Percentiles rank a stretch among this genome's conserved stretches.
Evolutionary conservation across 2,888 invertebrate genomes (phyloP).

Genomic region (Cheilosia vulpina): DNA sequence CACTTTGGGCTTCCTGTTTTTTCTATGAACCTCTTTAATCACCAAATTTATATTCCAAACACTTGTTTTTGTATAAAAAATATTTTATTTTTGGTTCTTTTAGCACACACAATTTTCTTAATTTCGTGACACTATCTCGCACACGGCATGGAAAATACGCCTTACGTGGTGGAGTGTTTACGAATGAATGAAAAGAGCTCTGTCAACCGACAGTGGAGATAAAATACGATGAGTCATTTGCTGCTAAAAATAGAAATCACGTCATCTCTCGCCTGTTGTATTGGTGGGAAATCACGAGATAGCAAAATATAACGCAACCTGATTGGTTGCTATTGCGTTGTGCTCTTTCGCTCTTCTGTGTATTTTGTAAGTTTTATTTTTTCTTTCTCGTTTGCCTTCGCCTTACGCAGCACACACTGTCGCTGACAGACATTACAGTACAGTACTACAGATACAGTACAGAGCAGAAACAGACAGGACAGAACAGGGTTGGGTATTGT

Average conservation of each 20-base stretch:
- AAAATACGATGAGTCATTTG: conserved; percentile 66
- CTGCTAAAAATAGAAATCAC: conserved; percentile 71
- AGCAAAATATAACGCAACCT: neutral
- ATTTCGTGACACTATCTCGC: conserved; percentile 11
- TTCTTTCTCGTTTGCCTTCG: conserved; percentile 64
- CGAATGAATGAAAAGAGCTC: conserved; percentile 70
- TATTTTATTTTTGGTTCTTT: conserved; percentile 3
- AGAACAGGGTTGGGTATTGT: conserved; percentile 27
- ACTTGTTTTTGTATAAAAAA: conserved; percentile 12
- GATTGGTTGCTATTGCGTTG: conserved; percentile 47
- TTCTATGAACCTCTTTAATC: neutral
- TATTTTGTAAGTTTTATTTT: conserved; percentile 12
- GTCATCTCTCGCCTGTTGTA: conserved; percentile 58
- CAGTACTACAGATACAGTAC: rapidly evolving
- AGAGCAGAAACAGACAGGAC: neutral
- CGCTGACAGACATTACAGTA: too few relatives aligned
- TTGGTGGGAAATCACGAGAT: conserved; percentile 71
- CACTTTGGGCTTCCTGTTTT: conserved; percentile 28
- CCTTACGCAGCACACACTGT: neutral
- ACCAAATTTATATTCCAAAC: neutral
- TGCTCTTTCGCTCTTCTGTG: conserved; percentile 47
- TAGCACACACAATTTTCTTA: conserved; percentile 2
- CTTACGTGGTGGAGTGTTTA: conserved; percentile 64
- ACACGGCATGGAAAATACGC: conserved; percentile 31
- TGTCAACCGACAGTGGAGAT: conserved; percentile 46